Evolutionary conservation across 2,113 vertebrate genomes (phyloP), one percentile per base, ranked within the genome.

Genomic region (Callochromis pleurospilus): DNA sequence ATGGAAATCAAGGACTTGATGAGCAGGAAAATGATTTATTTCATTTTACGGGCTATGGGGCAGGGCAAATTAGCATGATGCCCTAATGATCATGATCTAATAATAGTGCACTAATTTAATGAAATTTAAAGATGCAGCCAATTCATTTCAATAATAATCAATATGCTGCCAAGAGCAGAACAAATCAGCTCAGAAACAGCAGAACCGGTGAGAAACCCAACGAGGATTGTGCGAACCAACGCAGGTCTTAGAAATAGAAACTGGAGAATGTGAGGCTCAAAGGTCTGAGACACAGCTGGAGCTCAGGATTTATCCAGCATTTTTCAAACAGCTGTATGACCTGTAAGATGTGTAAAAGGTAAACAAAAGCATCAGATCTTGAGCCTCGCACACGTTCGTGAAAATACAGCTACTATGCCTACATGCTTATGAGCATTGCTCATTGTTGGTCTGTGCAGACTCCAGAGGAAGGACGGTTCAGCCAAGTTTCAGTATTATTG

Each of bases 101-200:
- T 70, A 70, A 70, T 42, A 0, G 65, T 70, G 12, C 65, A 42
- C 13, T 70, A 70, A 70, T 70, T 42, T 70, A 65, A 65, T 65
- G 33, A 24, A 42, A 42, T 42, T 42, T 42, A 70, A 42, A 24
- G 65, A 70, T 70, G 65, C 21, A 45, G 38, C 36, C 0, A 1
- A 24, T 73, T 42, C 65, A 73, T 73, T 73, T 73, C 5, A 73
- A 24, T 26, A 42, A 73, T 26, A 42, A 42, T 42, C 38, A 45
- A 24, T 26, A 26, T 73, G 38, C 65, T 73, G 38, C 65, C 38
- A 45, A 70, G 21, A 21, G 21, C 38, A 15, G 38, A 42, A 42
- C 65, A 70, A 70, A 70, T 15, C 33, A 68, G 62, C 62, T 68
- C 62, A 68, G 38, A 70, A 70, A 9, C 38, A 40, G n/a, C 62